Conservation (phyloP, 2,797 vertebrate species). For the Sebastes diploproa region DNA sequence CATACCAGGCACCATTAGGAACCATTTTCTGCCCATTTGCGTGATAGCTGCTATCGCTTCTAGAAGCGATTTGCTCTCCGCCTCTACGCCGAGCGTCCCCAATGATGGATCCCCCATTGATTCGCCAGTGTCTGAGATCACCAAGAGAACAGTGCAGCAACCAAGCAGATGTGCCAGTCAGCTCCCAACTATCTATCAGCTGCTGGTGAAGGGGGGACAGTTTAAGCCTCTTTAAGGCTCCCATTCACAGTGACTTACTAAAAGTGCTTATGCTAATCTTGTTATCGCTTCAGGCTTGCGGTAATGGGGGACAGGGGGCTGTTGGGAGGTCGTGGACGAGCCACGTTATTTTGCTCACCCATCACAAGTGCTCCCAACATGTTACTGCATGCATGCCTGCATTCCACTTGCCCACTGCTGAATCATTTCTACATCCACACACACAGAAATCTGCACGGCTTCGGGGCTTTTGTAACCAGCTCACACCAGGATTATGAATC, state of each 20-base stretch:
- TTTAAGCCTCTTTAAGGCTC: slow-evolving; percentile 73
- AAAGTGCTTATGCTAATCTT: slow-evolving; percentile 75
- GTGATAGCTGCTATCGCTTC: slow-evolving; percentile 75
- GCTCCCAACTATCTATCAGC: slow-evolving; percentile 61
- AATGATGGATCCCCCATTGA: slow-evolving; percentile 72
- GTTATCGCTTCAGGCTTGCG: slow-evolving; percentile 71
- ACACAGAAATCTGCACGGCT: slow-evolving; percentile 29
- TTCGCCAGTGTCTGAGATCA: slow-evolving; percentile 46
- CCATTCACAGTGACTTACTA: slow-evolving; percentile 72
- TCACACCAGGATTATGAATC: slow-evolving; percentile 48
- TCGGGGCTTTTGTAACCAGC: slow-evolving; percentile 32
- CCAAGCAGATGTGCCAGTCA: slow-evolving; percentile 59
- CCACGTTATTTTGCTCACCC: slow-evolving; percentile 30
- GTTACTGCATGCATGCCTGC: not conserved
- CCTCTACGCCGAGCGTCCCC: slow-evolving; percentile 34
- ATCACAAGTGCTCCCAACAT: slow-evolving; percentile 12
- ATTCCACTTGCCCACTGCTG: not conserved
- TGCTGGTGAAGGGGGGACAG: slow-evolving; percentile 44
- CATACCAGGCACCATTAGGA: slow-evolving; percentile 72
- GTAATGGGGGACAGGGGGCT: slow-evolving; percentile 58
- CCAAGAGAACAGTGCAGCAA: slow-evolving; percentile 36
- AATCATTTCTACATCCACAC: slow-evolving; percentile 22
- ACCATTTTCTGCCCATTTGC: slow-evolving; percentile 77
- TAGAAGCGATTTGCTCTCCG: slow-evolving; percentile 66
- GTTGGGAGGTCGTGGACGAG: slow-evolving; percentile 32